These are phyloP conservation scores for Tachuris rubrigastra DNA, from an alignment of 2,113 vertebrate genomes.

Conservation along the genomic window DNA sequence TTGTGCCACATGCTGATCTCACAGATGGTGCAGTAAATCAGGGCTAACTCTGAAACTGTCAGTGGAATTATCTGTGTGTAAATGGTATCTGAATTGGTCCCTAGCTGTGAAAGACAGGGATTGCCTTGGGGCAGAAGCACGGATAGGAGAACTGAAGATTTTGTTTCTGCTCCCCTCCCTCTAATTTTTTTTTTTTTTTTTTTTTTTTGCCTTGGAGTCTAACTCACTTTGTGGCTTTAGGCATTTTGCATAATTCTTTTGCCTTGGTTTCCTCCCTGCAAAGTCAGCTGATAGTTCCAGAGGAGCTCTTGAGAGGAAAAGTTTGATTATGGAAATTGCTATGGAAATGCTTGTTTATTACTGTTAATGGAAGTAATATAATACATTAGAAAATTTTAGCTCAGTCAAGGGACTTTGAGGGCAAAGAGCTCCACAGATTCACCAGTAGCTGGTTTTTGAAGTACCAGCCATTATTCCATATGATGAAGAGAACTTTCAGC, in stretches of 20 bases:
- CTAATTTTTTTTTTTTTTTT: background rate
- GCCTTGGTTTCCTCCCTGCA: slow-evolving; percentile 19
- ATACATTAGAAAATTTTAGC: background rate
- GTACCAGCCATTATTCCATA: background rate
- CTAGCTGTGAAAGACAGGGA: slow-evolving; percentile 27
- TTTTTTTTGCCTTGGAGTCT: background rate
- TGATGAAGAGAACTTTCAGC: background rate
- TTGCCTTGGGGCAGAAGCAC: background rate
- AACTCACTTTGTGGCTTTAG: background rate
- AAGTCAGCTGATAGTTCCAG: slow-evolving; percentile 19
- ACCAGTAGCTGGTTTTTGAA: background rate
- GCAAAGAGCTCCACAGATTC: background rate
- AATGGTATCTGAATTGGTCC: background rate
- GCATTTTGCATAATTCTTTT: slow-evolving; percentile 50
- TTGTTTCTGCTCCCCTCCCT: background rate
- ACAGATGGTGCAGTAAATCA: slow-evolving; percentile 55
- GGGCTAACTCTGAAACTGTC: slow-evolving; percentile 38
- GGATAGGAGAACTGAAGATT: background rate
- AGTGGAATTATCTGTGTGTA: slow-evolving; percentile 24
- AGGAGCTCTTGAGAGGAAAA: background rate
- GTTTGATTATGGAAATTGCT: slow-evolving; percentile 43
- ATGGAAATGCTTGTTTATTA: slow-evolving; percentile 26
- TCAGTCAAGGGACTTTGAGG: background rate
- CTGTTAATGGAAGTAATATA: background rate
- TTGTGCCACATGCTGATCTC: slow-evolving; percentile 25